Base-by-base conservation (phyloP, 2,888 invertebrate genomes). In the Lasioglossum malachurum region DNA sequence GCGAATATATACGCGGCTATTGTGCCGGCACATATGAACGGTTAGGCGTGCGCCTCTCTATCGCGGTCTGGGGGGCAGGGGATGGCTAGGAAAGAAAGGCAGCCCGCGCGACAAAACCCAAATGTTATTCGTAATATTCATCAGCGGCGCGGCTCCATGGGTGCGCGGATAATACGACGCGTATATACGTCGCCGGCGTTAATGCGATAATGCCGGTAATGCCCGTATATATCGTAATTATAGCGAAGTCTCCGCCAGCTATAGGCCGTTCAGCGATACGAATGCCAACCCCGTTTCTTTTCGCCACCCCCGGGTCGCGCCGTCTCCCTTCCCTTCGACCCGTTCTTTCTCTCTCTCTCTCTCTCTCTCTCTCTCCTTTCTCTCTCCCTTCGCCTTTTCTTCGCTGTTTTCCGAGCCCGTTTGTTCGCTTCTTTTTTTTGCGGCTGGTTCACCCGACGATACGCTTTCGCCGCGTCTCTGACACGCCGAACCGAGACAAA, bases 81-180 rank as follows among this genome's bases (percentile, higher is more conserved):
- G n/a, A n/a, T 44, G 73, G 86, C n/a, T 44, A 71, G 23, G 53
- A 71, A 72, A 81, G 67, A 73, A 83, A 78, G 78, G 74, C 44
- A 80, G 78, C 81, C 73, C 80, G n/a, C 46, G 75, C 57, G 74
- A 88, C 87, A 91, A 92, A 78, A 87, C 81, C 82, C 78, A 92
- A 92, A 93, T 91, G 90, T 91, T 91, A 93, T 92, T 90, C 90
- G 91, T 87, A 86, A 91, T 89, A 91, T 90, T 92, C 91, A 90
- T 86, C 88, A 86, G 75, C 69, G 77, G 75, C 87, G 83, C 84
- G 87, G 78, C 74, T 75, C 71, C 83, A 83, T 79, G 81, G 84
- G 64, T 60, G 69, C 14, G 3, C 49, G 74, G n/a, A 88, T 87
- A 87, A 83, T 88, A 44, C 78, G 71, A 12, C 81, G 76, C 79